These are phyloP conservation scores for Hyles vespertilio DNA, from an alignment of 1,140 invertebrate genomes.

Conservation along the genomic window DNA sequence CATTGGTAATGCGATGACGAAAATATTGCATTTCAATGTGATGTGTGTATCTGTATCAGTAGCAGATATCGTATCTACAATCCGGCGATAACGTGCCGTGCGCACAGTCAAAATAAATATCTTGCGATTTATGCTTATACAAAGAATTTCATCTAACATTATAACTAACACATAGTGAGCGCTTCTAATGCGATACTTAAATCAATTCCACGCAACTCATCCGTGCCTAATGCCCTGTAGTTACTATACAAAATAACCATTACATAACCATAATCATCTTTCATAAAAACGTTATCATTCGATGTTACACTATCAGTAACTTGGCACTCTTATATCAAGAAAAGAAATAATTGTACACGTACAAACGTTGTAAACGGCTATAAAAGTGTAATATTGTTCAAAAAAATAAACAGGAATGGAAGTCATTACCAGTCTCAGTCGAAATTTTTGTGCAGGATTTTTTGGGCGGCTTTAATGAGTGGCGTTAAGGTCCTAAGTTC, in stretches of 20 bases:
- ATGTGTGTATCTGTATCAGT: constrained; percentile 47
- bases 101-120: constrained; percentile 42
- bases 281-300: constrained; percentile 5
- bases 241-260: constrained; percentile 5
- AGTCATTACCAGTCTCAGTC: constrained; percentile 47
- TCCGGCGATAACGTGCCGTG: constrained; percentile 40
- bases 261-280: constrained; percentile 7
- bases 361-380: constrained; percentile 33
- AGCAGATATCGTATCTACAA: constrained; percentile 54
- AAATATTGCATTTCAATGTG: constrained; percentile 21
- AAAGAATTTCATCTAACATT: background rate
- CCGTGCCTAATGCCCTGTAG: too few relatives aligned
- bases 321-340: constrained; percentile 31
- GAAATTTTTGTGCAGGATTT: constrained; percentile 81
- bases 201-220: background rate
- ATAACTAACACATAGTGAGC: constrained; percentile 1
- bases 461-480: constrained; percentile 93
- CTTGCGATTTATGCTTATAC: constrained; percentile 28
- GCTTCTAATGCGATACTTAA: constrained; percentile 3
- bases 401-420: constrained; percentile 30
- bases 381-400: constrained; percentile 29
- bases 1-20: constrained; percentile 3
- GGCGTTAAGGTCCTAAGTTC: constrained; percentile 90
- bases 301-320: constrained; percentile 17
- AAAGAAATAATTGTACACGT: constrained; percentile 6